Percentiles rank a stretch among this genome's conserved stretches.
These are phyloP conservation scores for Bungarus multicinctus DNA, from an alignment of 2,113 vertebrate species.

Conservation along the genomic window DNA sequence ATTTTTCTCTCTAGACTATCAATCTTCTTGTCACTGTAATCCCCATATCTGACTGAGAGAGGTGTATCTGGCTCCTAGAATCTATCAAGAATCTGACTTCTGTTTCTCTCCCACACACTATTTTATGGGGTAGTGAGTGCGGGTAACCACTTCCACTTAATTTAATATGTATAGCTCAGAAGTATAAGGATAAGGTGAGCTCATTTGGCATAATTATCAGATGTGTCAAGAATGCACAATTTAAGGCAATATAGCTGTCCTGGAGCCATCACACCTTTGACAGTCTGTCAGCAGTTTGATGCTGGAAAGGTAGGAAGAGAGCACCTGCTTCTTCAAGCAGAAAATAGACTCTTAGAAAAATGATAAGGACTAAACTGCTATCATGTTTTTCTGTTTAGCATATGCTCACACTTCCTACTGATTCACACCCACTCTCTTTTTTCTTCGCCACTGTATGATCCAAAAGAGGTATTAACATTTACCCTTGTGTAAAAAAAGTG, in stretches of 20 bases:
- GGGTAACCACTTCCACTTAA: conserved; percentile 34
- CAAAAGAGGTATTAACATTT: not conserved
- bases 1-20: conserved; percentile 11
- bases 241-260: conserved; percentile 52
- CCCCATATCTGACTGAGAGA: not conserved
- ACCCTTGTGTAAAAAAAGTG: not conserved
- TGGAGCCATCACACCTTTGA: conserved; percentile 58
- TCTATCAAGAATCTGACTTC: accelerated
- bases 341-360: conserved; percentile 63
- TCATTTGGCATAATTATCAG: conserved; percentile 65
- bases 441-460: not conserved
- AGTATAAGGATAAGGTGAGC: conserved; percentile 58
- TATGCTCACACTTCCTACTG: conserved; percentile 38
- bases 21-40: not conserved
- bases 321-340: conserved; percentile 67
- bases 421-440: not conserved
- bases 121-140: accelerated
- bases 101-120: not conserved
- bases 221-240: conserved; percentile 66
- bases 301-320: conserved; percentile 42
- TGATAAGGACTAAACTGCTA: conserved; percentile 42
- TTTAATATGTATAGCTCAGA: conserved; percentile 44
- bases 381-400: conserved; percentile 45
- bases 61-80: not conserved
- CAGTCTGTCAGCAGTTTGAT: conserved; percentile 54